phyloP scores from a whole-genome alignment of 1,140 invertebrate genomes.

The Gonioctena quinquepunctata region DNA sequence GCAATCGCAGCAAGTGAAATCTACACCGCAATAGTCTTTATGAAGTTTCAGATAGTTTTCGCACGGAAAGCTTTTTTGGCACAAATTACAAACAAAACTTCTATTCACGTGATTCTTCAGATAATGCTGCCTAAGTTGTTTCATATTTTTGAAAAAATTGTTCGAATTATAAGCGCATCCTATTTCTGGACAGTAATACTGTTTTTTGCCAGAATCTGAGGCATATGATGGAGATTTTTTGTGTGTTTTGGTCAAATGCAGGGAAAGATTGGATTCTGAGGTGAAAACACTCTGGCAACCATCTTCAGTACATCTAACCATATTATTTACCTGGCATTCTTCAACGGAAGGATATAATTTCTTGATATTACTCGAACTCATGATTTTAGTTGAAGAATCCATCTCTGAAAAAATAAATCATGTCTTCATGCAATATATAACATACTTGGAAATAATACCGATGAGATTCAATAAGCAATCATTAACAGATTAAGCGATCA shows the following conservation, averaged over 20 bases:
- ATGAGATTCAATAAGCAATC: too few species aligned
- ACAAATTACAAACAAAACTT: constrained; percentile 58
- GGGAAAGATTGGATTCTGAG: constrained; percentile 49
- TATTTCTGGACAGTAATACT: constrained; percentile 48
- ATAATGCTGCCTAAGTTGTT: constrained; percentile 61
- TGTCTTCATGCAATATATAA: too few species aligned
- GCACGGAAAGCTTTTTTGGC: constrained; percentile 63
- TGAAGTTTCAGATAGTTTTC: constrained; percentile 58
- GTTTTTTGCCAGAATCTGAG: constrained; percentile 14
- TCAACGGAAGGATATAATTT: constrained; percentile 40
- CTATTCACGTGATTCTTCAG: constrained; percentile 66
- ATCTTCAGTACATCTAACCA: constrained; percentile 48
- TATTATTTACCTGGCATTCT: constrained; percentile 40
- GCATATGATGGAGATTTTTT: constrained; percentile 30
- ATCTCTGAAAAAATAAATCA: not conserved
- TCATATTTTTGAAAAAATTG: constrained; percentile 48
- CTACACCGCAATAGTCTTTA: constrained; percentile 57
- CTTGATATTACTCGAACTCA: not conserved
- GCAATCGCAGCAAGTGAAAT: constrained; percentile 61
- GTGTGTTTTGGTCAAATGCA: constrained; percentile 51
- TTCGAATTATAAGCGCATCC: constrained; percentile 44
- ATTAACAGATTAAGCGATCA: too few species aligned
- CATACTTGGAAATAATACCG: too few species aligned
- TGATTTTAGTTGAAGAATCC: not conserved
- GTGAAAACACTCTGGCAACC: constrained; percentile 46